Conservation (phyloP, 92 coral and sea anemone genomes). For the Paramuricea clavata region DNA sequence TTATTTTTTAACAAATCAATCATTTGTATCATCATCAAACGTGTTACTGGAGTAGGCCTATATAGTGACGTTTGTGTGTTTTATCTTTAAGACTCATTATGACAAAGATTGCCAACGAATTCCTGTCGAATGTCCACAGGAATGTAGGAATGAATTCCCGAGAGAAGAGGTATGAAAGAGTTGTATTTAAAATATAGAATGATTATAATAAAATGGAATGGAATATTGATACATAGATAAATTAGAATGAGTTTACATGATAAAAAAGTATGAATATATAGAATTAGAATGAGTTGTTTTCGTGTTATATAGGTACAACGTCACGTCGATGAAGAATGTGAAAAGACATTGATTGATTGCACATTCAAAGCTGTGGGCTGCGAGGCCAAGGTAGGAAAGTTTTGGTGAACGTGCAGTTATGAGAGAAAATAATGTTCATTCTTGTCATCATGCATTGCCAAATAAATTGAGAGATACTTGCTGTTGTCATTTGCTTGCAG, state of each 20-base stretch:
- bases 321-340: background rate
- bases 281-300: too few species aligned
- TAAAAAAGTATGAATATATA: too few species aligned
- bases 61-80: too few species aligned
- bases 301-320: background rate
- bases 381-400: background rate
- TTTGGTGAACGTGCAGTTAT: too few species aligned
- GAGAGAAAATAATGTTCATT: too few species aligned
- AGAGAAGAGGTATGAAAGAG: constrained; percentile 29
- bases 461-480: too few species aligned
- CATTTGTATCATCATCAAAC: too few species aligned
- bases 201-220: background rate
- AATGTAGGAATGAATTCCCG: background rate
- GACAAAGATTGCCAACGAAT: background rate
- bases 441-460: too few species aligned
- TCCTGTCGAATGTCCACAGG: background rate
- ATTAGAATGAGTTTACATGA: too few species aligned
- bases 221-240: background rate
- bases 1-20: too few species aligned
- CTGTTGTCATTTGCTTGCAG: too few species aligned
- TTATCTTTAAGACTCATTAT: background rate
- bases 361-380: background rate
- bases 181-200: background rate
- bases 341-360: background rate
- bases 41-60: too few species aligned